Conservation (phyloP, 1,140 invertebrate genomes). For the Pararge aegeria region DNA sequence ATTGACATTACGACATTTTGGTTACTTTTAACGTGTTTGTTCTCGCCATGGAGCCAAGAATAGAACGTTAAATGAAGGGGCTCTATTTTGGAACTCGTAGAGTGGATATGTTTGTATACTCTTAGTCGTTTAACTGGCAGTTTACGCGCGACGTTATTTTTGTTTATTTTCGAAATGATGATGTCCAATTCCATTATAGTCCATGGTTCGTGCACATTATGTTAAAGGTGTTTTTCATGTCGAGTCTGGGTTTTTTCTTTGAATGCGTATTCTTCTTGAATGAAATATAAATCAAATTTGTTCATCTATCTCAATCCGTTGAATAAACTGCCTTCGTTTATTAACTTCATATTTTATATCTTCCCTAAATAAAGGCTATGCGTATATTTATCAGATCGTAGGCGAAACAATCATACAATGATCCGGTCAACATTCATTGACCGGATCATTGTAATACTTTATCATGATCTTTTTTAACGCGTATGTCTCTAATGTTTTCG, state of each 20-base stretch:
- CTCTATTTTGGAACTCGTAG: constrained; percentile 61
- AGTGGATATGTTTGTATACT: constrained; percentile 39
- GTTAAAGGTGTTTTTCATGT: too few species aligned
- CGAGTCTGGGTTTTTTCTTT: too few species aligned
- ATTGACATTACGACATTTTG: constrained; percentile 73
- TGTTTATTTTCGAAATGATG: background rate
- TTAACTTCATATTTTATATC: background rate
- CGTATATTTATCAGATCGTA: background rate
- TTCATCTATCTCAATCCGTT: too few species aligned
- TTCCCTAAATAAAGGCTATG: background rate
- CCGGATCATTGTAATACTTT: constrained; percentile 1
- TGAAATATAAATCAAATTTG: too few species aligned
- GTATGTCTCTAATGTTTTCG: background rate
- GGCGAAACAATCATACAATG: background rate
- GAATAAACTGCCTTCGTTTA: too few species aligned
- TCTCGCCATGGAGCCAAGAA: constrained; percentile 51
- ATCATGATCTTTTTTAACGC: background rate
- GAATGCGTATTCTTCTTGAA: too few species aligned
- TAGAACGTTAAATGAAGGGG: constrained; percentile 62
- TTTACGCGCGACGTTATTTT: constrained; percentile 1
- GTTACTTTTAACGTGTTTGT: constrained; percentile 43
- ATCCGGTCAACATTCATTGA: background rate
- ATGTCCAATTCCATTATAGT: too few species aligned
- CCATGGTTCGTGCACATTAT: too few species aligned
- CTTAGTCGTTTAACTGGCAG: background rate